Base-by-base conservation (phyloP, 2,113 vertebrate species). In the Phrynocephalus versicolor region DNA sequence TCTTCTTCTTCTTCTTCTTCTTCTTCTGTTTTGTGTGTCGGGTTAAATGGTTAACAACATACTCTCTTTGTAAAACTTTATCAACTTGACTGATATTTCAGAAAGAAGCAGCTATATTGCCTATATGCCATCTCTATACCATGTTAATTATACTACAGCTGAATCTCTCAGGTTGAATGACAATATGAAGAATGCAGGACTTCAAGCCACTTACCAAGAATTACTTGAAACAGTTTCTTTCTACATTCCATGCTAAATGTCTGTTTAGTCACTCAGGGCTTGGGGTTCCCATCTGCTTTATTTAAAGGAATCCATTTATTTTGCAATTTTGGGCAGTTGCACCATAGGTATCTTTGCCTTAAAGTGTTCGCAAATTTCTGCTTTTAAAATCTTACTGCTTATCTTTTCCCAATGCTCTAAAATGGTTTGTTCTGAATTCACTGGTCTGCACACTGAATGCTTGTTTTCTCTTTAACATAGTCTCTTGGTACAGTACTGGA, bases 131-230 rank as follows among this genome's bases (percentile, higher is more conserved):
- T 35, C 58, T 64, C n/a, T 37, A n/a, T n/a, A 64, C 65, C 62
- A 58, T 25, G 73, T 87, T 91, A 91, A 91, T 94, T 81, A 85
- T 76, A 67, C 69, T 88, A 71, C 90, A 88, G 91, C 81, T 82
- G 87, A 86, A 58, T 27, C 58, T 0, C 57, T 58, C 6, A 10
- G 33, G 62, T 57, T 88, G 71, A 76, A 79, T 14, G 45, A 51
- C 0, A 0, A 80, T 58, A 39, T 81, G 86, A 33, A 84, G 83
- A 55, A 81, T 81, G 12, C 3, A 2, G 70, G 6, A 6, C 35
- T 55, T 73, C 71, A 71, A 90, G 57, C 2, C 57, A 9, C 0
- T 0, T 19, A 27, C n/a, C 18, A 21, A 23, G 73, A 67, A 80
- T 6, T 18, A 2, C 58, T 0, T 0, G 71, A 35, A 83, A 87